A percentile compares a stretch with the other conserved stretches of the same genome.
Conservation (phyloP, 2,797 vertebrate genomes). For the Spinibarbus caldwelli region DNA sequence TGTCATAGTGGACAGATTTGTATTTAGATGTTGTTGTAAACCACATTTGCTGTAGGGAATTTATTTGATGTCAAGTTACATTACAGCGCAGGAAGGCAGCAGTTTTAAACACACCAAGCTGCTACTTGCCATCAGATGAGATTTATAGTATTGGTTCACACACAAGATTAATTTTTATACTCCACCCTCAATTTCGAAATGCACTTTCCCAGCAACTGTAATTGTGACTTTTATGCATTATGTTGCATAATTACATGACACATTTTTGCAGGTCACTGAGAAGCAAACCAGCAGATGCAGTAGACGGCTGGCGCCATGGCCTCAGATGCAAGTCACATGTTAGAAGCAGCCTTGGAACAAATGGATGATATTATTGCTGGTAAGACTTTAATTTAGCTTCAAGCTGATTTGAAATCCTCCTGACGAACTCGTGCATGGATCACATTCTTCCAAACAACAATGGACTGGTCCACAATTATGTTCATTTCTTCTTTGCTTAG, state of each 20-base stretch:
- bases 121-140: conserved; percentile 7
- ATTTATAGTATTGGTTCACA: not conserved
- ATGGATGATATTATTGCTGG: conserved; percentile 99
- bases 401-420: not conserved
- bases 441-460: not conserved
- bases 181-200: conserved; percentile 58
- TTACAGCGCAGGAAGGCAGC: not conserved
- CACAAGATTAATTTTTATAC: conserved; percentile 19
- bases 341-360: conserved; percentile 95
- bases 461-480: not conserved
- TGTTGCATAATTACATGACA: conserved; percentile 43
- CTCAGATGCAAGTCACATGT: conserved; percentile 92
- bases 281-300: conserved; percentile 63
- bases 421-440: not conserved
- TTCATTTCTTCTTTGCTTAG: not conserved
- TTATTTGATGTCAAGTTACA: conserved; percentile 21
- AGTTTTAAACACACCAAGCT: conserved; percentile 9
- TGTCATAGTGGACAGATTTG: not conserved
- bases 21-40: conserved; percentile 2
- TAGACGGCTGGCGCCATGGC: conserved; percentile 78
- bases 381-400: conserved; percentile 60
- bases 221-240: conserved; percentile 37
- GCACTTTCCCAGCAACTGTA: conserved; percentile 59
- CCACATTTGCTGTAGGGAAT: conserved; percentile 12
- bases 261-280: conserved; percentile 27